Evolutionary conservation across 2,797 vertebrate genomes (phyloP), one percentile per base, ranked within the genome.

Genomic region (Spatula versicolor): DNA sequence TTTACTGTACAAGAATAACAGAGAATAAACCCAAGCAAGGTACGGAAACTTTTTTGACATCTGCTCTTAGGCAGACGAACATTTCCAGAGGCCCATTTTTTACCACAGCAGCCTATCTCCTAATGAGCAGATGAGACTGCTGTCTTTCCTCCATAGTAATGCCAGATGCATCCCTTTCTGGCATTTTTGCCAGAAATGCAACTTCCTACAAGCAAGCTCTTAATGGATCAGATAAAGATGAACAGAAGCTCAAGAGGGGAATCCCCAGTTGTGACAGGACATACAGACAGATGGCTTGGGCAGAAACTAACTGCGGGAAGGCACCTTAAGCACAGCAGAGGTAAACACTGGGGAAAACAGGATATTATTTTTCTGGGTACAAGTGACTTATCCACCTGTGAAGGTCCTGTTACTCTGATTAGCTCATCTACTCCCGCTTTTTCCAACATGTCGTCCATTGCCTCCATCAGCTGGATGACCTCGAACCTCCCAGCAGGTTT

Each of bases 391-490:
- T 33, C 66, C 96, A 99, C 99, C 98, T 99, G 98, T 33, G 98
- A 99, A 86, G 98, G 93, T 33, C 98, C 98, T 50, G 93, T 97
- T 64, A 98, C 92, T 82, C 98, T 97, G 82, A 98, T 66, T 45
- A 92, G 85, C 86, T 98, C 96, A 93, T 98, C 98, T 68, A 98
- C 95, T 21, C 98, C 98, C 52, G 98, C 99, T 92, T 98, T 98
- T 96, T 98, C 97, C 92, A 99, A 84, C 98, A 99, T 99, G 68
- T 97, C 92, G 55, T 99, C 99, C 99, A 99, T 99, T 92, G 98
- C 98, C 46, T 93, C 97, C 96, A 98, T 98, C 97, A 99, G 97
- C 91, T 98, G 98, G 62, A 98, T 78, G 39, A 98, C 99, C 86
- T 99, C 99, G 68, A 98, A 74, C 91, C 99, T 98, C 46, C 98